Conservation (phyloP, 2,113 vertebrate genomes). For the Rhea pennata region DNA sequence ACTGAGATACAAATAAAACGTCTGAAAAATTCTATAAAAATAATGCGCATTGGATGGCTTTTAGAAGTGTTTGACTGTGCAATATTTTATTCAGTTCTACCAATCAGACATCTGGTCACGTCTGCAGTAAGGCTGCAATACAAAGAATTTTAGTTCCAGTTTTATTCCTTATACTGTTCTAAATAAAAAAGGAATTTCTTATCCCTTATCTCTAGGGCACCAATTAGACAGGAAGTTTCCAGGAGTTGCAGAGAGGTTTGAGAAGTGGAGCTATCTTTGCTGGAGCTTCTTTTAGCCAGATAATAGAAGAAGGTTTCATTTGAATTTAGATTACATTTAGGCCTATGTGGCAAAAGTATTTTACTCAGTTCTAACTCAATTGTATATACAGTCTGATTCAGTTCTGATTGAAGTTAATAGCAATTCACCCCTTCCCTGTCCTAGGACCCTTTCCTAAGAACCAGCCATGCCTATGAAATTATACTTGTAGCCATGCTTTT, state of each 20-base stretch:
- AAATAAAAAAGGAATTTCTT: neutral
- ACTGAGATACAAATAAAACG: conserved; percentile 54
- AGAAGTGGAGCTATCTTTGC: neutral
- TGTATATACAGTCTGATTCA: neutral
- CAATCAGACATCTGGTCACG: conserved; percentile 32
- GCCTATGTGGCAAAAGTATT: neutral
- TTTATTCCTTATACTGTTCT: neutral
- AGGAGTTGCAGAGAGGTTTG: neutral
- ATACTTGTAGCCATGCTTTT: neutral
- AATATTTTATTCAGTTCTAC: conserved; percentile 3
- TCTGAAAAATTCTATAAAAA: neutral
- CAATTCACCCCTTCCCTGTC: neutral
- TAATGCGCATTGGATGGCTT: conserved; percentile 1
- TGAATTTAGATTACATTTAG: neutral
- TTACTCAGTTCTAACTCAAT: neutral
- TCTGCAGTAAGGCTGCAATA: conserved; percentile 24
- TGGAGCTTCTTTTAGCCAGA: neutral
- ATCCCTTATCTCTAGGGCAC: neutral
- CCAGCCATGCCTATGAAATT: neutral
- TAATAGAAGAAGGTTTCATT: neutral
- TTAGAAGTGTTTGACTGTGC: neutral
- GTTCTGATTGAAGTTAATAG: neutral
- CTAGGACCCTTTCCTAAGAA: neutral
- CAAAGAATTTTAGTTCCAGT: neutral
- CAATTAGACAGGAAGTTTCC: neutral